These are phyloP conservation scores for Taphrorychus bicolor DNA, from an alignment of 2,888 invertebrate species.

Conservation along the genomic window DNA sequence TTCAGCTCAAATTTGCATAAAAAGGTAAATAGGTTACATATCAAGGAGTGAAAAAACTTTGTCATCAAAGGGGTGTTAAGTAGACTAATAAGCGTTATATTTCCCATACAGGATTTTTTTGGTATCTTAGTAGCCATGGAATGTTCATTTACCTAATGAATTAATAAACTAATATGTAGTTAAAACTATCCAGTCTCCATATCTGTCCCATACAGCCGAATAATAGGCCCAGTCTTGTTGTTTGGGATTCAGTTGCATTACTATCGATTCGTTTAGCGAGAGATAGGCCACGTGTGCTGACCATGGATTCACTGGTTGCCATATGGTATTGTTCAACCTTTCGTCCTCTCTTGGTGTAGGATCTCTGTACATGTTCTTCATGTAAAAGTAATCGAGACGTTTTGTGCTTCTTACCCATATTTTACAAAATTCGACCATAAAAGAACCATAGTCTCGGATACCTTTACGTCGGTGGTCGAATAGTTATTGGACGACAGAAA, in stretches of 20 bases:
- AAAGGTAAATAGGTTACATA: too few relatives aligned
- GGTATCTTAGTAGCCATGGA: too few relatives aligned
- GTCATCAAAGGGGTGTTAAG: too few relatives aligned
- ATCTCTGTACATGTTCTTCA: background rate
- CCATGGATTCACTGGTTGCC: background rate
- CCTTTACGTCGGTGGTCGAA: background rate
- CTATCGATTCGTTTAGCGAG: conserved; percentile 13
- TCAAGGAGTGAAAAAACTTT: too few relatives aligned
- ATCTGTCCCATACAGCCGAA: background rate
- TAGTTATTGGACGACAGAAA: background rate
- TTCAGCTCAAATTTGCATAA: too few relatives aligned
- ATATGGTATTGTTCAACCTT: conserved; percentile 12
- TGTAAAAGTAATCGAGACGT: background rate
- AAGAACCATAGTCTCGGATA: conserved; percentile 2
- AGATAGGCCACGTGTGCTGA: conserved; percentile 5
- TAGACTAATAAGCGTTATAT: too few relatives aligned
- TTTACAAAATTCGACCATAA: conserved; percentile 16
- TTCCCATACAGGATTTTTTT: too few relatives aligned
- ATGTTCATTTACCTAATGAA: too few relatives aligned
- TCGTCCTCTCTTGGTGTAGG: conserved; percentile 9
- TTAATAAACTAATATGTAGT: conserved; percentile 24
- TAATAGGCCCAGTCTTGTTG: conserved; percentile 11
- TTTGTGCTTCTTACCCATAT: background rate
- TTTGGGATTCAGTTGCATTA: conserved; percentile 10
- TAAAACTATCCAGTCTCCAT: background rate